A percentile compares a stretch with the other conserved stretches of the same genome.
Conservation (phyloP, 2,797 vertebrate genomes). For the Diplodus sargus region DNA sequence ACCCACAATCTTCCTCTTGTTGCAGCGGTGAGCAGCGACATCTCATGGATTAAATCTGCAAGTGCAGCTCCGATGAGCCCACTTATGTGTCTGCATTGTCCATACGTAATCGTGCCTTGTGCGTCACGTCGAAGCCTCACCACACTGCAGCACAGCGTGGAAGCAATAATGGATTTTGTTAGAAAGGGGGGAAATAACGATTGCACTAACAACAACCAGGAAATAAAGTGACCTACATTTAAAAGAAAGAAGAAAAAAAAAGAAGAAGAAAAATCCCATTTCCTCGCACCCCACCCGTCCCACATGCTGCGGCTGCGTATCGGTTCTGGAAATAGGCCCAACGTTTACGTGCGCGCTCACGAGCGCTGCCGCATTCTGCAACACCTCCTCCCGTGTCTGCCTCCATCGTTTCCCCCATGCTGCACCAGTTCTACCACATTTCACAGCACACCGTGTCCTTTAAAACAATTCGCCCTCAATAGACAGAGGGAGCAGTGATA, state of each 20-base stretch:
- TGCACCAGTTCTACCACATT: constrained; percentile 14
- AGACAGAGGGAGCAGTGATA: neutral
- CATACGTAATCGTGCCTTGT: neutral
- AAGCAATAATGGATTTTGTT: neutral
- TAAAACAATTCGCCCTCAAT: neutral
- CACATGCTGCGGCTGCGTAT: constrained; percentile 20
- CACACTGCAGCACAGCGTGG: neutral
- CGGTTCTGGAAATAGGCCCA: constrained; percentile 49
- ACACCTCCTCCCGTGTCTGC: constrained; percentile 3
- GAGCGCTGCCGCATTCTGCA: constrained; percentile 57
- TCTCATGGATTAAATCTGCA: constrained; percentile 63
- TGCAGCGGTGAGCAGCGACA: constrained; percentile 75
- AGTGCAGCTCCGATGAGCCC: constrained; percentile 41
- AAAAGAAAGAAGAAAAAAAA: neutral
- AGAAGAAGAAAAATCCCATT: too few relatives aligned
- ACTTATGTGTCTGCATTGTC: neutral
- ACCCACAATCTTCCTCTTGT: constrained; percentile 35
- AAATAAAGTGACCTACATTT: constrained; percentile 39
- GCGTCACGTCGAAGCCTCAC: neutral
- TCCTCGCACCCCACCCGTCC: constrained; percentile 38
- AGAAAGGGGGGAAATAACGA: neutral
- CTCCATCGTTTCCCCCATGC: neutral
- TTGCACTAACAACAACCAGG: neutral
- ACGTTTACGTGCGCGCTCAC: constrained; percentile 48
- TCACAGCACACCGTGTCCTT: neutral